Percentiles rank a stretch among this genome's conserved stretches.
These are phyloP conservation scores for Tetramorium parvispinum DNA, from an alignment of 1,140 invertebrate species.

Conservation along the genomic window DNA sequence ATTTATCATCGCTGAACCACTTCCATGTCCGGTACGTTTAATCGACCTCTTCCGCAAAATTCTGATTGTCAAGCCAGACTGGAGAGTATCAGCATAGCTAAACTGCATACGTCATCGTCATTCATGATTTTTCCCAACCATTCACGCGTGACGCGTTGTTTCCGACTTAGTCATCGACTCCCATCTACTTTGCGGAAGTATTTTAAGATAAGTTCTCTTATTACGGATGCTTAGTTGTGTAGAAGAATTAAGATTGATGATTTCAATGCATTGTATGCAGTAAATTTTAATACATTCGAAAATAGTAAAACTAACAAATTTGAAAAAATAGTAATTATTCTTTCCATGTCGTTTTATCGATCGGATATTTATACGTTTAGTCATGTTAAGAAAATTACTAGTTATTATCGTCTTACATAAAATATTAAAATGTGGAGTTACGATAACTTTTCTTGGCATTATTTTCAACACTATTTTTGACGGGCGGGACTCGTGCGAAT, in stretches of 20 bases:
- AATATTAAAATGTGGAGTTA: background rate
- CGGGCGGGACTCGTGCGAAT: background rate
- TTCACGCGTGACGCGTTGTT: slow-evolving; percentile 37
- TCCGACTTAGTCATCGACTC: slow-evolving; percentile 49
- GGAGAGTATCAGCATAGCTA: slow-evolving; percentile 33
- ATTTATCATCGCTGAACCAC: slow-evolving; percentile 69
- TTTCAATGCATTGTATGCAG: background rate
- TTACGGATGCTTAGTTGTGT: background rate
- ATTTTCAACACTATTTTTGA: background rate
- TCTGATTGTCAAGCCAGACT: slow-evolving; percentile 53
- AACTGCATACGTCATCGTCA: slow-evolving; percentile 47
- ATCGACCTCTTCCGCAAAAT: slow-evolving; percentile 64
- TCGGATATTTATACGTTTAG: background rate
- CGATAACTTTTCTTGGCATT: background rate
- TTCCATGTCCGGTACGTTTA: slow-evolving; percentile 68
- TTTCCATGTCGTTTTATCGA: background rate
- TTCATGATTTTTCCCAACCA: slow-evolving; percentile 55
- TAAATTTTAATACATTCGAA: background rate
- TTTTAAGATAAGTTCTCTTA: slow-evolving; percentile 2
- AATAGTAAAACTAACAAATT: background rate
- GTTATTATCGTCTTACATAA: background rate
- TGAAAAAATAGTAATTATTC: background rate
- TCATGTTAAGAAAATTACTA: background rate
- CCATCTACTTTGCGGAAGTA: slow-evolving; percentile 29
- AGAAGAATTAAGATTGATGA: slow-evolving; percentile 1